A percentile compares a stretch with the other conserved stretches of the same genome.
Conservation (phyloP, 2,797 vertebrate species). For the Peromyscus nudipes region DNA sequence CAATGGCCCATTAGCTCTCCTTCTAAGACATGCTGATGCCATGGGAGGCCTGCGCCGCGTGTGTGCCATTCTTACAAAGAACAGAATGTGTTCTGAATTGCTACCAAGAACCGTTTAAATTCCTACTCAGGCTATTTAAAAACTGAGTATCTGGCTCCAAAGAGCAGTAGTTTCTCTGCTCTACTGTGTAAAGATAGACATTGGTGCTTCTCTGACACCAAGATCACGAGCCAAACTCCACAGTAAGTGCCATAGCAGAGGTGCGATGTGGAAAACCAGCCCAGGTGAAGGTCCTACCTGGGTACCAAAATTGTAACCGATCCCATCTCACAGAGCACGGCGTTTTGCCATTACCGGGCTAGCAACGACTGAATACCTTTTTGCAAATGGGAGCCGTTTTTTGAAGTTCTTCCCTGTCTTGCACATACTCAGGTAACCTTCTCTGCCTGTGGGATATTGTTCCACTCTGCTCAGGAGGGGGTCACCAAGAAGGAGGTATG, state of each 20-base stretch:
- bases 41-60: neutral
- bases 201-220: neutral
- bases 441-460: neutral
- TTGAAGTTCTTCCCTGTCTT: neutral
- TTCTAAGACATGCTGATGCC: constrained; percentile 4
- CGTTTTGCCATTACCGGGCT: neutral
- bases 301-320: neutral
- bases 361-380: neutral
- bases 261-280: neutral
- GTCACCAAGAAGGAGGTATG: neutral
- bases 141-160: constrained; percentile 26
- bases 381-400: neutral
- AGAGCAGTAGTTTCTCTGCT: constrained; percentile 11
- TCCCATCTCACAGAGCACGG: neutral
- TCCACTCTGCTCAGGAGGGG: neutral
- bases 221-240: neutral
- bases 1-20: constrained; percentile 49
- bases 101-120: constrained; percentile 50
- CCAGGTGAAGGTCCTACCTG: neutral
- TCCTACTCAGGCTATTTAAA: constrained; percentile 38
- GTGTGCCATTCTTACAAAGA: constrained; percentile 37
- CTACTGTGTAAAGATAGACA: neutral
- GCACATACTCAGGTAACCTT: neutral
- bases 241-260: neutral
- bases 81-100: constrained; percentile 62